A percentile compares a stretch with the other conserved stretches of the same genome.
Conservation (phyloP, 2,797 vertebrate species). For the Hemitrygon akajei region DNA sequence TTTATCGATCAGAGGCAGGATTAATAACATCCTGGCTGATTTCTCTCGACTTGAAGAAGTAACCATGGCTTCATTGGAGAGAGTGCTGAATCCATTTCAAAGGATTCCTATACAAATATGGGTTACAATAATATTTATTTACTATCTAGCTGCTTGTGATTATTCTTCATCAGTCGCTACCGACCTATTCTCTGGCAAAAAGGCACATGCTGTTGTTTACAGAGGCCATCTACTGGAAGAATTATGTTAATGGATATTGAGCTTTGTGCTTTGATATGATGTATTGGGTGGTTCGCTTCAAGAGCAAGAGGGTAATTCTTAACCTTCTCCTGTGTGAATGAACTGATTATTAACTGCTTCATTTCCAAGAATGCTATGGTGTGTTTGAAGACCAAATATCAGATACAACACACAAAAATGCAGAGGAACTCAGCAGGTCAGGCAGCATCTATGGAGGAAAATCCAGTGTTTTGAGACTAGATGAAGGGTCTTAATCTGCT, state of each 20-base stretch:
- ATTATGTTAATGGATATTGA: neutral
- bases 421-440: too few relatives aligned
- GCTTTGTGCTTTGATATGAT: neutral
- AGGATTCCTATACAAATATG: neutral
- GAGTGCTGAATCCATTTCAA: neutral
- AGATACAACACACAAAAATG: too few relatives aligned
- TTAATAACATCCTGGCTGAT: neutral
- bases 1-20: neutral
- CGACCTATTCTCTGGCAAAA: neutral
- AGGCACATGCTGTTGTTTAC: neutral
- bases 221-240: slow-evolving; percentile 33
- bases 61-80: neutral
- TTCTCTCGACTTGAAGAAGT: neutral
- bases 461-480: too few relatives aligned
- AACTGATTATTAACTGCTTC: neutral
- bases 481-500: too few relatives aligned
- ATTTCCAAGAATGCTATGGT: neutral
- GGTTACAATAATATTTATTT: neutral
- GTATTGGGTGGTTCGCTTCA: neutral
- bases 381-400: neutral
- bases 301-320: neutral
- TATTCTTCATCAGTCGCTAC: neutral
- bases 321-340: neutral
- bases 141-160: neutral
- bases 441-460: too few relatives aligned